Evolutionary conservation across 2,113 vertebrate species (phyloP).

Genomic region (Junco hyemalis): DNA sequence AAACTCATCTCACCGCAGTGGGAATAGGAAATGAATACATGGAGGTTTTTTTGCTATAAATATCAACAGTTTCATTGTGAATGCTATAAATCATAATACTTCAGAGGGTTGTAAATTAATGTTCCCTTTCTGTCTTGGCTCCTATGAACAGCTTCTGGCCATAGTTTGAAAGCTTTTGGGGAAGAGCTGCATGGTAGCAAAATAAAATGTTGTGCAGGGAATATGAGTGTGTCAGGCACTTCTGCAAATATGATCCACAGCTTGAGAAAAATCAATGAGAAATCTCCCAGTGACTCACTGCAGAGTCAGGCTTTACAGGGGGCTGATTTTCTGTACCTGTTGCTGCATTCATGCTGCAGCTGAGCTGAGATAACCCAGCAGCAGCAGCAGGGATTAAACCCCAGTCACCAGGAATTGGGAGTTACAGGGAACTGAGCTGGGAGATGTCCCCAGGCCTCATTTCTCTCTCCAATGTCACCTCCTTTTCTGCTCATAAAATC

Average conservation of each 20-base stretch:
- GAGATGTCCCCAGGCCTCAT: not conserved
- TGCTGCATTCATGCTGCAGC: not conserved
- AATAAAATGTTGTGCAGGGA: not conserved
- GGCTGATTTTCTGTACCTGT: not conserved
- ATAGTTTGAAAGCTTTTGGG: not conserved
- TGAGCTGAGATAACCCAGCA: not conserved
- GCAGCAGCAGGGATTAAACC: not conserved
- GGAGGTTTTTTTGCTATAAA: not conserved
- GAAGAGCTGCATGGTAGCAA: not conserved
- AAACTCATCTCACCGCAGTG: not conserved
- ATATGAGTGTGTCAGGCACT: not conserved
- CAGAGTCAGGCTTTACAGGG: not conserved
- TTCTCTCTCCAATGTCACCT: not conserved
- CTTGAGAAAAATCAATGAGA: not conserved
- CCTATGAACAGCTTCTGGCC: not conserved
- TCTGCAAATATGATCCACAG: not conserved
- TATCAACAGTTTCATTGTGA: slow-evolving; percentile 28
- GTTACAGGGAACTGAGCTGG: not conserved
- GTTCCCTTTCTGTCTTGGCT: not conserved
- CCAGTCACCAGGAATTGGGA: not conserved
- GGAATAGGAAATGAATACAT: slow-evolving; percentile 17
- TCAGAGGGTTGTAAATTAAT: slow-evolving; percentile 36
- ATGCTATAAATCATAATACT: slow-evolving; percentile 33
- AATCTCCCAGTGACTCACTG: not conserved
- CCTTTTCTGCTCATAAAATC: slow-evolving; percentile 39